Evolutionary conservation across 2,797 vertebrate genomes (phyloP).

Genomic region (Silurus aristotelis): DNA sequence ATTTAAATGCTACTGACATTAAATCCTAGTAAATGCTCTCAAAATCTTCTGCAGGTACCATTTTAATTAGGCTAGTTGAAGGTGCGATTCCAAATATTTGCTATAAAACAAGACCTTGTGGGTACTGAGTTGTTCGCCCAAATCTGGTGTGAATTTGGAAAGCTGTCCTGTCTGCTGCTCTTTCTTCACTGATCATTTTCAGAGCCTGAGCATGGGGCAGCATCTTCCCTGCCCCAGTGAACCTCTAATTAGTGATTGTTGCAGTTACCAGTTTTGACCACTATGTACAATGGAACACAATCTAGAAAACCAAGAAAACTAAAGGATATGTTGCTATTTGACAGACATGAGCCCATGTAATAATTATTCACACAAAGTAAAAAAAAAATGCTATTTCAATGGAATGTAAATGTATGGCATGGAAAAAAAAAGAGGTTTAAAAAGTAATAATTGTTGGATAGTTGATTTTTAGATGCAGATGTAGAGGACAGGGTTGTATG

Average conservation of each 20-base stretch:
- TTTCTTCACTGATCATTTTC: background rate
- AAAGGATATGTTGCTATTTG: background rate
- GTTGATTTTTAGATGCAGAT: background rate
- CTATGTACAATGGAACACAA: background rate
- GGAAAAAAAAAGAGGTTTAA: background rate
- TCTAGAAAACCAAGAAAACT: background rate
- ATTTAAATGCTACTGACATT: background rate
- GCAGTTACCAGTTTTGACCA: background rate
- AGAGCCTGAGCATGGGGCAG: background rate
- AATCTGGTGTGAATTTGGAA: background rate
- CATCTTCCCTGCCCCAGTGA: background rate
- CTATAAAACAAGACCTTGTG: background rate
- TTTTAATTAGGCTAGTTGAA: background rate
- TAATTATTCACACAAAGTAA: background rate
- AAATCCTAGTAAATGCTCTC: too few relatives aligned
- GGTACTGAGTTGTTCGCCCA: background rate
- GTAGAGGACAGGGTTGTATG: too few relatives aligned
- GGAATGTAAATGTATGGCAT: background rate
- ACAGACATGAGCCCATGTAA: too few relatives aligned
- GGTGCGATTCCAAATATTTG: background rate
- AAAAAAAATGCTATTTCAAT: background rate
- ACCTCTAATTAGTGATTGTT: background rate
- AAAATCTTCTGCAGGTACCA: background rate
- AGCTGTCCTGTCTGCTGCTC: background rate
- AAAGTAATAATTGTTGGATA: background rate